Conservation (phyloP, 2,888 invertebrate genomes). For the Baronia brevicornis region DNA sequence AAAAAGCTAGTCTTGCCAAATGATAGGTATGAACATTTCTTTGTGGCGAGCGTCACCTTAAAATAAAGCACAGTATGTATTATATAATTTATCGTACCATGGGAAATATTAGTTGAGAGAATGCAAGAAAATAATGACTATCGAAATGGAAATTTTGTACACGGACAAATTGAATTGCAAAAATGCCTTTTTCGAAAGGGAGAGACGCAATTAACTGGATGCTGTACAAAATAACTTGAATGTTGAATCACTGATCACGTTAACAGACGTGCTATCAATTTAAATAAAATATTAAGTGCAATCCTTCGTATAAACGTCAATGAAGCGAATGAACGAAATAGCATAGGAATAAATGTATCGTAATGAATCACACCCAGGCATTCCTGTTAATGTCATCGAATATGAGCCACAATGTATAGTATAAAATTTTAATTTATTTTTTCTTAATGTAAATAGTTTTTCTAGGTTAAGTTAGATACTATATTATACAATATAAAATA, state of each 20-base stretch:
- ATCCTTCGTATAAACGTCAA: slow-evolving; percentile 27
- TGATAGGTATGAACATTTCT: no score
- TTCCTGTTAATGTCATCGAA: slow-evolving; percentile 4
- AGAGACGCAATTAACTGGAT: slow-evolving; percentile 15
- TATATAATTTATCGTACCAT: no score
- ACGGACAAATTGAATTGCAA: slow-evolving; percentile 13
- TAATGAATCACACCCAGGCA: slow-evolving; percentile 14
- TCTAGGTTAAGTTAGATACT: no score
- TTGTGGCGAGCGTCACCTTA: no score
- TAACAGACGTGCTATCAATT: slow-evolving; percentile 22
- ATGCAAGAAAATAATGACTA: no score
- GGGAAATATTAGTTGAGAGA: no score
- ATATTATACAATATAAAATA: slow-evolving; percentile 7
- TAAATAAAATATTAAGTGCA: slow-evolving; percentile 34
- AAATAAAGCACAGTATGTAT: no score
- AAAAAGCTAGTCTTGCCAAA: no score
- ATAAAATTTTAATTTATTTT: no score
- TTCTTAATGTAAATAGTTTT: no score
- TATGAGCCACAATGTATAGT: no score
- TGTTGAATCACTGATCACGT: slow-evolving; percentile 17
- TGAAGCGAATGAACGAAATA: slow-evolving; percentile 27
- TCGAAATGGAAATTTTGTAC: no score
- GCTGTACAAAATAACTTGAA: slow-evolving; percentile 18
- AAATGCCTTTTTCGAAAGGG: slow-evolving; percentile 7
- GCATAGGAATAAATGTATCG: slow-evolving; percentile 27